phyloP scores from a whole-genome alignment of 2,113 vertebrate genomes.

The Peromyscus polionotus region DNA sequence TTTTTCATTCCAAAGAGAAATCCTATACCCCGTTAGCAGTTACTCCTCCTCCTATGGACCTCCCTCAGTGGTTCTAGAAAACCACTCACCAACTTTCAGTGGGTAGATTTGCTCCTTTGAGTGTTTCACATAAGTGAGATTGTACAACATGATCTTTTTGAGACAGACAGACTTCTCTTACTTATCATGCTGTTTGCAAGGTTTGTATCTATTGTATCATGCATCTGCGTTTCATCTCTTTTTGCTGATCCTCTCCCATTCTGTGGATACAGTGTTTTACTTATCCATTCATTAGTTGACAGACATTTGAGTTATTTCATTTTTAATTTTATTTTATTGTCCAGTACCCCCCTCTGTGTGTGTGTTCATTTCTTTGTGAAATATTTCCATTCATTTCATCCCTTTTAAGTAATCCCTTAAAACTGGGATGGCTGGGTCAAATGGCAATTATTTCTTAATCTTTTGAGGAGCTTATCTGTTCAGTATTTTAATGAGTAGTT shows the following conservation, averaged over 20 bases:
- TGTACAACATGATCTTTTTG: not conserved
- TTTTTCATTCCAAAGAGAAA: not conserved
- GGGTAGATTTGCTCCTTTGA: not conserved
- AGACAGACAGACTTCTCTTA: not conserved
- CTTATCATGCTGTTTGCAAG: not conserved
- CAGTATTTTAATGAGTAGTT: not conserved
- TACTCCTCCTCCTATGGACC: not conserved
- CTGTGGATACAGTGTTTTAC: not conserved
- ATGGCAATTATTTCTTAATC: not conserved
- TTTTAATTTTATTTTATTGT: not conserved
- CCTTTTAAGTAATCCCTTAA: not conserved
- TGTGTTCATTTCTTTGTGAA: slow-evolving; percentile 40
- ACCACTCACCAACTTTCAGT: not conserved
- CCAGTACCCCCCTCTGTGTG: not conserved
- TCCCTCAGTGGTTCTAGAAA: not conserved
- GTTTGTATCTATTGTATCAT: not conserved
- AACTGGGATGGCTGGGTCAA: not conserved
- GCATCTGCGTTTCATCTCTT: not conserved
- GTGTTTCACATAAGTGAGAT: not conserved
- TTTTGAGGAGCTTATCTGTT: slow-evolving; percentile 7
- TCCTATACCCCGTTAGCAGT: not conserved
- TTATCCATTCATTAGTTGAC: not conserved
- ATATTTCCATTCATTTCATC: not conserved
- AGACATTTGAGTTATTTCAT: not conserved
- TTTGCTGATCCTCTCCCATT: not conserved